These are phyloP conservation scores for Sylvicapra grimmia DNA, from an alignment of 2,113 vertebrate genomes.

Conservation along the genomic window DNA sequence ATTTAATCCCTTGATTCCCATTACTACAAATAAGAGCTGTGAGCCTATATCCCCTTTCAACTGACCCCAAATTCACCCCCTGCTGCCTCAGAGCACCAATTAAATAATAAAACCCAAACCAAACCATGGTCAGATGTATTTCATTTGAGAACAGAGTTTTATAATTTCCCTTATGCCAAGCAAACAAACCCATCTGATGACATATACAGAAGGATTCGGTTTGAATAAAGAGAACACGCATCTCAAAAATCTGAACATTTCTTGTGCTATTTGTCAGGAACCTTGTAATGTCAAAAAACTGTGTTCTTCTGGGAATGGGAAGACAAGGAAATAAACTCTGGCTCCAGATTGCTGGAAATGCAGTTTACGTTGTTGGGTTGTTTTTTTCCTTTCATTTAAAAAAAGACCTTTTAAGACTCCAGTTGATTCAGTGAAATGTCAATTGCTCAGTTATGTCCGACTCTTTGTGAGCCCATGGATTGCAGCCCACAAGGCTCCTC, in stretches of 20 bases:
- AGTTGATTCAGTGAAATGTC: not conserved
- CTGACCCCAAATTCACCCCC: not conserved
- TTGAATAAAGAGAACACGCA: slow-evolving; percentile 4
- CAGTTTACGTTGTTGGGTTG: not conserved
- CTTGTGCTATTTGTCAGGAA: not conserved
- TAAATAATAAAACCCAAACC: slow-evolving; percentile 44
- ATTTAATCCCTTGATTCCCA: slow-evolving; percentile 35
- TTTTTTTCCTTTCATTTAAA: not conserved
- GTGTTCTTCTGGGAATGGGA: not conserved
- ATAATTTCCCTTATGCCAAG: not conserved
- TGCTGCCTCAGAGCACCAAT: slow-evolving; percentile 34
- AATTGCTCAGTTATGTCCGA: not conserved
- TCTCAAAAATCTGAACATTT: not conserved
- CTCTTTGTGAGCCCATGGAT: not conserved
- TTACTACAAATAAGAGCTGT: slow-evolving; percentile 18
- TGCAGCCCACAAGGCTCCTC: not conserved
- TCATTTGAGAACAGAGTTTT: slow-evolving; percentile 47
- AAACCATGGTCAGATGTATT: slow-evolving; percentile 33
- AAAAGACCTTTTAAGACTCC: not conserved
- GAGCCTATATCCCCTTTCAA: not conserved
- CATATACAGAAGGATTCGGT: not conserved
- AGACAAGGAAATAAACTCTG: not conserved
- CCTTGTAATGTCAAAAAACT: not conserved
- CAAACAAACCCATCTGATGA: slow-evolving; percentile 30
- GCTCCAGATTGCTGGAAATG: not conserved